Conservation (phyloP, 2,797 vertebrate genomes). For the Phalloptychus januarius region DNA sequence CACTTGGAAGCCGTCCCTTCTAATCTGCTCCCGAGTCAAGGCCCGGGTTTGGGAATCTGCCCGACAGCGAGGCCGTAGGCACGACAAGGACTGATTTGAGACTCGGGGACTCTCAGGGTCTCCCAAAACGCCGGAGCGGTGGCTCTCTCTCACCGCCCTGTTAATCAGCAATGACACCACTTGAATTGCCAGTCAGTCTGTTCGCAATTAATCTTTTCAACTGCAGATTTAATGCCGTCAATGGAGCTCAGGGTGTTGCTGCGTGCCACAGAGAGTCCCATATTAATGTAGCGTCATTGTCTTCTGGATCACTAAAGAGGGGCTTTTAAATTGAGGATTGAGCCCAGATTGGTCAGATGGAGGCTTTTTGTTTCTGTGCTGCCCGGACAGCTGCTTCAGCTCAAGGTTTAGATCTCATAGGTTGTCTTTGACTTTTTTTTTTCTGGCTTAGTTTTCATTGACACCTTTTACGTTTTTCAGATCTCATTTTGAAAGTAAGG, state of each 20-base stretch:
- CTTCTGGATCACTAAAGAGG: constrained; percentile 32
- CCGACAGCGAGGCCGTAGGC: constrained; percentile 29
- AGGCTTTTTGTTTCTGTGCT: constrained; percentile 27
- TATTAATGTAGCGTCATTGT: constrained; percentile 49
- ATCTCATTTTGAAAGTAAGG: constrained; percentile 2
- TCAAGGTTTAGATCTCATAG: constrained; percentile 23
- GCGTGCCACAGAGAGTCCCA: constrained; percentile 18
- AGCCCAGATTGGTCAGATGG: constrained; percentile 52
- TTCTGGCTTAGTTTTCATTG: constrained; percentile 18
- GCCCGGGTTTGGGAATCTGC: constrained; percentile 44
- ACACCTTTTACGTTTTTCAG: constrained; percentile 2
- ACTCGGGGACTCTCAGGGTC: constrained; percentile 43
- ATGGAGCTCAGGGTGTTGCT: constrained; percentile 8
- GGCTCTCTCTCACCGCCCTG: constrained; percentile 39
- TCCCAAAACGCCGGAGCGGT: constrained; percentile 19
- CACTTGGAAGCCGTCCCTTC: constrained; percentile 56
- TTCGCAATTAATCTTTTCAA: constrained; percentile 68
- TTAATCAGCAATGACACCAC: constrained; percentile 59
- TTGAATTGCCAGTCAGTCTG: constrained; percentile 50
- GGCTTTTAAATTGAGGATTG: constrained; percentile 52
- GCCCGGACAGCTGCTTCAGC: constrained; percentile 36
- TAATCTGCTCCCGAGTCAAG: constrained; percentile 60
- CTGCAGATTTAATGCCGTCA: constrained; percentile 52
- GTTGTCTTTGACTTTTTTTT: constrained; percentile 33
- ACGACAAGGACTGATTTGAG: constrained; percentile 54